Conservation (phyloP, 2,888 invertebrate species). For the Conus canariensis region DNA sequence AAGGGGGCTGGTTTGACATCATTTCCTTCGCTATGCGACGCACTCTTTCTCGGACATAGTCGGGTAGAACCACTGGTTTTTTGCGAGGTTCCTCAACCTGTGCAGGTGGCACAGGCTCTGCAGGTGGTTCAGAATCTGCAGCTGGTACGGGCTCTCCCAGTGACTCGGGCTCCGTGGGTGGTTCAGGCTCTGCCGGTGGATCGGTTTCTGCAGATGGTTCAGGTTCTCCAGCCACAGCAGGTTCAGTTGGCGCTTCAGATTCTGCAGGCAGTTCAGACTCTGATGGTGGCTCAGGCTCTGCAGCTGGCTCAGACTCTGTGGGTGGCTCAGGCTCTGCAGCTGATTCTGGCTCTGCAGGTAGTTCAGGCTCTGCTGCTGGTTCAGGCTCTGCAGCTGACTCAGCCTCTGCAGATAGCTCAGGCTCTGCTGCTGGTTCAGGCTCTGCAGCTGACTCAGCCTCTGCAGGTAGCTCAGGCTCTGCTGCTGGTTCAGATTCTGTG, state of each 20-base stretch:
- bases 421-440: background rate
- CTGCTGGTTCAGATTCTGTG: too few species aligned
- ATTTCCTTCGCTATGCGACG: background rate
- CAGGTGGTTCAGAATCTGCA: background rate
- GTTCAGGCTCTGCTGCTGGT: background rate
- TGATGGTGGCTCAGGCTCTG: background rate
- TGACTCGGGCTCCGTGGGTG: too few species aligned
- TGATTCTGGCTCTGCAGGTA: too few species aligned
- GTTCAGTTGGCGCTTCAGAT: too few species aligned
- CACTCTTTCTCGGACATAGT: background rate
- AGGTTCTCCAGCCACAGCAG: too few species aligned
- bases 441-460: background rate
- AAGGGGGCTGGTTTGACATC: background rate
- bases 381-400: background rate
- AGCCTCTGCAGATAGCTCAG: background rate
- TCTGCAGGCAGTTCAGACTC: too few species aligned
- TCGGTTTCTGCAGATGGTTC: background rate
- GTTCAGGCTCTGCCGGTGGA: background rate
- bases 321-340: background rate
- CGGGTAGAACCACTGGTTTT: background rate
- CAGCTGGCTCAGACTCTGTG: background rate
- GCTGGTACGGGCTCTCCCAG: background rate
- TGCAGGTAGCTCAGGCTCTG: background rate
- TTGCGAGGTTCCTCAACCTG: background rate
- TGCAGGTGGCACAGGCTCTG: background rate